Evolutionary conservation across 2,113 vertebrate species (phyloP).

Genomic region (Strix aluco): DNA sequence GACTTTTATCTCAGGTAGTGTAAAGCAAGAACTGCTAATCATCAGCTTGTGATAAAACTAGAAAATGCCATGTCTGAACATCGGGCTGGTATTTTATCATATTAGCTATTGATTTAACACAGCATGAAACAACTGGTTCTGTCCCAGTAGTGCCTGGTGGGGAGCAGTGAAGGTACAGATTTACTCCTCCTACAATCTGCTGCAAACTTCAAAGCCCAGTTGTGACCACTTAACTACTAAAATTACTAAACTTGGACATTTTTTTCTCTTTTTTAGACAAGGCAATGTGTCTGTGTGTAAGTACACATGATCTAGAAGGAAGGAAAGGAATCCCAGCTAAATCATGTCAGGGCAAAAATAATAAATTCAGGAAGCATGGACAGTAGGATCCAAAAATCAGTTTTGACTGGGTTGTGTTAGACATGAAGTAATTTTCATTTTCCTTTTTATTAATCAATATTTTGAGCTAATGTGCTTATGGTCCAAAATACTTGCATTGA

Average conservation of each 20-base stretch:
- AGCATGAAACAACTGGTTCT: constrained; percentile 59
- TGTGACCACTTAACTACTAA: constrained; percentile 30
- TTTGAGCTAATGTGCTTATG: background rate
- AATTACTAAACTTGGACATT: constrained; percentile 11
- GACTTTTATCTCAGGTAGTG: constrained; percentile 39
- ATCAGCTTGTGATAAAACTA: constrained; percentile 45
- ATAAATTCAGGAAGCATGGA: background rate
- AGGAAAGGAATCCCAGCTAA: background rate
- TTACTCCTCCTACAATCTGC: constrained; percentile 34
- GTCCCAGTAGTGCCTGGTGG: constrained; percentile 46
- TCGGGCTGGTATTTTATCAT: constrained; percentile 35
- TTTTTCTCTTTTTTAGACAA: constrained; percentile 13
- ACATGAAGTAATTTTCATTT: background rate
- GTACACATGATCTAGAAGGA: background rate
- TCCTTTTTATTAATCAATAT: background rate
- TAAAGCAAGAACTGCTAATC: constrained; percentile 51
- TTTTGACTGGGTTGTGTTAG: background rate
- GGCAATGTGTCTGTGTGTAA: background rate
- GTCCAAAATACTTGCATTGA: background rate
- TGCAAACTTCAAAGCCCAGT: constrained; percentile 47
- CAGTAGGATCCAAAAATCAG: background rate
- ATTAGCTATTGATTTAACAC: constrained; percentile 66
- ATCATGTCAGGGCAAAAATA: background rate
- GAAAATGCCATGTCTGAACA: constrained; percentile 43
- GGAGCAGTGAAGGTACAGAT: constrained; percentile 14